Conservation (phyloP, 1,140 invertebrate genomes). For the Proctacanthus coquilletti region DNA sequence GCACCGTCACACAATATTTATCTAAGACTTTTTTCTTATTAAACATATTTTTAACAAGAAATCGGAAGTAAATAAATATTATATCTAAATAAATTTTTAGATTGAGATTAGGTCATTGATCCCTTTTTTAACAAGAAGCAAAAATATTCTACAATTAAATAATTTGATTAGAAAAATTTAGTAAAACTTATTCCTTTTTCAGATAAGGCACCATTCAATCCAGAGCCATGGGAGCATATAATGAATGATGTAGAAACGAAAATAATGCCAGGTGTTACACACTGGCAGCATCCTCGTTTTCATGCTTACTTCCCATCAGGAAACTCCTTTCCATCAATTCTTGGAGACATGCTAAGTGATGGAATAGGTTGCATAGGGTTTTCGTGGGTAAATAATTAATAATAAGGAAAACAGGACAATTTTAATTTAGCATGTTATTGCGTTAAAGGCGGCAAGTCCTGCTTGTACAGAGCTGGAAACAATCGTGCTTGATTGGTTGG, state of each 20-base stretch:
- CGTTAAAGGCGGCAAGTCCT: slow-evolving; percentile 89
- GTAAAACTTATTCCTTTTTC: too few relatives aligned
- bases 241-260: slow-evolving; percentile 89
- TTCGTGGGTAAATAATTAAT: slow-evolving; percentile 98
- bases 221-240: slow-evolving; percentile 82
- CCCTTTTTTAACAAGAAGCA: too few relatives aligned
- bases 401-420: too few relatives aligned
- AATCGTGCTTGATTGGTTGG: slow-evolving; percentile 93
- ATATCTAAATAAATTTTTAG: too few relatives aligned
- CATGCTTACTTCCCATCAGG: slow-evolving; percentile 98
- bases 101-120: too few relatives aligned
- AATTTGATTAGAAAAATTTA: too few relatives aligned
- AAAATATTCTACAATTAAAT: too few relatives aligned
- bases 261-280: slow-evolving; percentile 97
- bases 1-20: too few relatives aligned
- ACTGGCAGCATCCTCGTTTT: slow-evolving; percentile 98
- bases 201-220: slow-evolving; percentile 63
- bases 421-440: too few relatives aligned
- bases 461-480: slow-evolving; percentile 96
- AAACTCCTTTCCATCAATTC: slow-evolving; percentile 92
- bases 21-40: neutral
- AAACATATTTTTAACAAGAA: neutral
- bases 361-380: slow-evolving; percentile 96
- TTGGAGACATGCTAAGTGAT: slow-evolving; percentile 94
- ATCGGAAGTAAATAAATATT: too few relatives aligned